Conservation (phyloP, 2,797 vertebrate species). For the Mastacembelus armatus region DNA sequence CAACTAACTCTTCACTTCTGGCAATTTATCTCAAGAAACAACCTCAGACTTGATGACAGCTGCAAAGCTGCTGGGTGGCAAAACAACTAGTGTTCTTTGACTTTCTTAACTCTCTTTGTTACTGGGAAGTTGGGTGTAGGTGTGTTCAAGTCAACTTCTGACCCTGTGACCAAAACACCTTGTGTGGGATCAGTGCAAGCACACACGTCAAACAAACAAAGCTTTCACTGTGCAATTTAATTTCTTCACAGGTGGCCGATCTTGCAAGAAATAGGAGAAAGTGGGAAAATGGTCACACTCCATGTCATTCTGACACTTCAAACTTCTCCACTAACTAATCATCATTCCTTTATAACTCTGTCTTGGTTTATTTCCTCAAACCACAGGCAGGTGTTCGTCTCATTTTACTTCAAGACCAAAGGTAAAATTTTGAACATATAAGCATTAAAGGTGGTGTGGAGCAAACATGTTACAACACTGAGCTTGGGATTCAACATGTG, state of each 20-base stretch:
- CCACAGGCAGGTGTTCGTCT: not conserved
- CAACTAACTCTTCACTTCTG: slow-evolving; percentile 44
- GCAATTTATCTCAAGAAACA: slow-evolving; percentile 38
- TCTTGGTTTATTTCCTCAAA: slow-evolving; percentile 33
- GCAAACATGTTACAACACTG: slow-evolving; percentile 16
- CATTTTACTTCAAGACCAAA: slow-evolving; percentile 15
- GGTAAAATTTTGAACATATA: slow-evolving; percentile 15
- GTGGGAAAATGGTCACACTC: slow-evolving; percentile 28
- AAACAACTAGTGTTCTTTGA: no score
- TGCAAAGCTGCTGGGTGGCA: slow-evolving; percentile 1
- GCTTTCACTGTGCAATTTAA: slow-evolving; percentile 44
- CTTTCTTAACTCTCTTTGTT: no score
- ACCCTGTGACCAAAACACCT: slow-evolving; percentile 50
- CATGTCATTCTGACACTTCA: slow-evolving; percentile 24
- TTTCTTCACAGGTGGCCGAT: slow-evolving; percentile 51
- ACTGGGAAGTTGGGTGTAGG: slow-evolving; percentile 20
- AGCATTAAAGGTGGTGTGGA: slow-evolving; percentile 14
- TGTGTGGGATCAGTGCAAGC: slow-evolving; percentile 41
- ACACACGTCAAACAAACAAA: slow-evolving; percentile 62
- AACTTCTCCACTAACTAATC: slow-evolving; percentile 22
- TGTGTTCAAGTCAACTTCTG: slow-evolving; percentile 56
- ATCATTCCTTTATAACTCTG: no score
- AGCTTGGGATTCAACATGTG: not conserved
- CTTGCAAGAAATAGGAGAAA: slow-evolving; percentile 28
- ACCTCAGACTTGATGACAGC: slow-evolving; percentile 7